Conservation (phyloP, 2,113 vertebrate genomes). For the Brienomyrus longianalis region DNA sequence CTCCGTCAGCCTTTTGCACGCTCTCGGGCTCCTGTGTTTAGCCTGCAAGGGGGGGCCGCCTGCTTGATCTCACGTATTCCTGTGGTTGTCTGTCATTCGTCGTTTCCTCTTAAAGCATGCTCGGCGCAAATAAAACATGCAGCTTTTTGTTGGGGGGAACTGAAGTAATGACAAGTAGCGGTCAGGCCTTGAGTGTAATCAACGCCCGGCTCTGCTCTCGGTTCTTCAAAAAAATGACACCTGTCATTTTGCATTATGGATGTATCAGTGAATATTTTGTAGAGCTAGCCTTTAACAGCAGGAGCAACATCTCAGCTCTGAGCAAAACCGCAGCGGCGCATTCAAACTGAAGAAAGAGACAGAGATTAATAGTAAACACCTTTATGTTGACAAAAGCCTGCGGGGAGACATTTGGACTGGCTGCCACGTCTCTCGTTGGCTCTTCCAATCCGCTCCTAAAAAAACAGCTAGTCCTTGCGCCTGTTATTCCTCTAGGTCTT, state of each 20-base stretch:
- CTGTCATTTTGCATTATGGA: background rate
- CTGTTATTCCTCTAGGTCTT: background rate
- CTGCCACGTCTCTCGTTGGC: background rate
- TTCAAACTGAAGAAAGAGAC: background rate
- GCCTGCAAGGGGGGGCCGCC: background rate
- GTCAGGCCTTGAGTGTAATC: background rate
- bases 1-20: background rate
- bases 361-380: background rate
- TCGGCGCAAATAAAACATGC: background rate
- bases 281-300: background rate
- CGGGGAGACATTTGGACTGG: background rate
- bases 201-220: background rate
- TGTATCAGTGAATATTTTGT: background rate
- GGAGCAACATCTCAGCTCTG: background rate
- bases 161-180: background rate
- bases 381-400: background rate
- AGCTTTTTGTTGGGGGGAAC: background rate
- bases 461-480: background rate
- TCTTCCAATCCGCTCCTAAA: background rate
- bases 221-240: background rate
- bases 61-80: conserved; percentile 15
- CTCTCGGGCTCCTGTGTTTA: background rate
- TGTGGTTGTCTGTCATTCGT: conserved; percentile 17
- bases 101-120: conserved; percentile 14
- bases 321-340: background rate